A percentile compares a stretch with the other conserved stretches of the same genome.
Conservation (phyloP, 2,888 invertebrate genomes). For the Sphaerophoria taeniata region DNA sequence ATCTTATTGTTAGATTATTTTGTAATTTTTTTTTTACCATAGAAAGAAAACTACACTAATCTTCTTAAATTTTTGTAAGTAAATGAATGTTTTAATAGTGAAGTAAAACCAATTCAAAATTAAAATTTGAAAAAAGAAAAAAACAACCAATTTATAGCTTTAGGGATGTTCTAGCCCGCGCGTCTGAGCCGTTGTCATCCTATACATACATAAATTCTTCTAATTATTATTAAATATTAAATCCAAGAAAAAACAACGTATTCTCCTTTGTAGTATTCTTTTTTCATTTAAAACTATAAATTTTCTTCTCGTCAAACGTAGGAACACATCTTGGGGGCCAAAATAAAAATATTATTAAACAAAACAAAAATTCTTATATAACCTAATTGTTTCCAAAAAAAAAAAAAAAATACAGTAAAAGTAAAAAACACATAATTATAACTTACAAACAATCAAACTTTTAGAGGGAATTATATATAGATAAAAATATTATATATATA, state of each 20-base stretch:
- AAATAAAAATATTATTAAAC: conserved; percentile 37
- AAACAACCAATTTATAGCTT: conserved; percentile 73
- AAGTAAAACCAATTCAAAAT: conserved; percentile 29
- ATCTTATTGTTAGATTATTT: conserved; percentile 13
- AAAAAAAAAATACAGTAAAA: conserved; percentile 20
- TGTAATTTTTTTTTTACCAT: conserved; percentile 12
- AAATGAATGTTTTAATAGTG: conserved; percentile 61
- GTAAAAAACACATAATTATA: conserved; percentile 44
- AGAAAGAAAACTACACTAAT: background rate
- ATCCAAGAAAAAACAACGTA: conserved; percentile 55
- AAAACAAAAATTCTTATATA: conserved; percentile 55
- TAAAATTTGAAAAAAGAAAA: conserved; percentile 28
- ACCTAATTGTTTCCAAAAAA: conserved; percentile 70
- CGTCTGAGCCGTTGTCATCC: conserved; percentile 69
- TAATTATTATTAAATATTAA: background rate
- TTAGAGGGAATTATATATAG: conserved; percentile 74
- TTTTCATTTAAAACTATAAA: conserved; percentile 21
- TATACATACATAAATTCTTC: conserved; percentile 14
- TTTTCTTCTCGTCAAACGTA: conserved; percentile 67
- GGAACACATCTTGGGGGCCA: conserved; percentile 75
- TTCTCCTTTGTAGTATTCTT: conserved; percentile 35
- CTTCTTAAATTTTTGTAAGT: conserved; percentile 20
- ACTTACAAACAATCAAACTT: conserved; percentile 74
- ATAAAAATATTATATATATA: conserved; percentile 71
- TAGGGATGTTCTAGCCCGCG: conserved; percentile 73